These are phyloP conservation scores for Muscidifurax raptorellus DNA, from an alignment of 1,140 invertebrate genomes.

Conservation along the genomic window DNA sequence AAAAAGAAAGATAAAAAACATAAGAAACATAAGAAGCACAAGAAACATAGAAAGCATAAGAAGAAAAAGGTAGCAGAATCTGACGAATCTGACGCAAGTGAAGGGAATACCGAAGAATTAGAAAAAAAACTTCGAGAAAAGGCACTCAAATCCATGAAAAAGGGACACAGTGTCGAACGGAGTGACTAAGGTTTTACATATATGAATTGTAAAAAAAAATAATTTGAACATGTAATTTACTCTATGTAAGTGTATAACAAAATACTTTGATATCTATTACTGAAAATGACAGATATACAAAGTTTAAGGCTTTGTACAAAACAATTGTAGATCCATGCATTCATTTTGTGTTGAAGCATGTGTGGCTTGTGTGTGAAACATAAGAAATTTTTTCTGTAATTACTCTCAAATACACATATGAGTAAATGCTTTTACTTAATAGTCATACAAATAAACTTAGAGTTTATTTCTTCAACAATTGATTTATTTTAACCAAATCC, in stretches of 20 bases:
- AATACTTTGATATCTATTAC: constrained; percentile 52
- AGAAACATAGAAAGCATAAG: constrained; percentile 82
- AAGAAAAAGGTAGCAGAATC: constrained; percentile 80
- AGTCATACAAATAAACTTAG: constrained; percentile 47
- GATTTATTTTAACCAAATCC: constrained; percentile 17
- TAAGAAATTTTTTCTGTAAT: constrained; percentile 48
- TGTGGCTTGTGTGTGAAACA: constrained; percentile 44
- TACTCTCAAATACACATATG: constrained; percentile 31
- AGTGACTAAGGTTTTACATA: constrained; percentile 67
- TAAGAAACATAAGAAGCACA: constrained; percentile 83
- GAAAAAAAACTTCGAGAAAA: constrained; percentile 92
- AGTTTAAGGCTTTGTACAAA: constrained; percentile 51
- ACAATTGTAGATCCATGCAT: constrained; percentile 38
- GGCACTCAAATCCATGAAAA: constrained; percentile 86
- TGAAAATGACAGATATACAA: constrained; percentile 49
- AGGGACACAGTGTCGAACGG: constrained; percentile 72
- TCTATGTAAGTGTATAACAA: constrained; percentile 57
- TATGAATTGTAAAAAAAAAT: constrained; percentile 50
- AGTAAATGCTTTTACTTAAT: constrained; percentile 52
- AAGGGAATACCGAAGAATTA: constrained; percentile 84
- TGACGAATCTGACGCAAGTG: constrained; percentile 79
- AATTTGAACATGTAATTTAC: constrained; percentile 49
- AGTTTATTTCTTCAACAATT: constrained; percentile 37
- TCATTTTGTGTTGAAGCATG: constrained; percentile 26
- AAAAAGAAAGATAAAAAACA: constrained; percentile 84